Percentiles rank a stretch among this genome's conserved stretches.
These are phyloP conservation scores for Alloscopus bannaensis DNA, from an alignment of 2,888 invertebrate genomes.

Conservation along the genomic window DNA sequence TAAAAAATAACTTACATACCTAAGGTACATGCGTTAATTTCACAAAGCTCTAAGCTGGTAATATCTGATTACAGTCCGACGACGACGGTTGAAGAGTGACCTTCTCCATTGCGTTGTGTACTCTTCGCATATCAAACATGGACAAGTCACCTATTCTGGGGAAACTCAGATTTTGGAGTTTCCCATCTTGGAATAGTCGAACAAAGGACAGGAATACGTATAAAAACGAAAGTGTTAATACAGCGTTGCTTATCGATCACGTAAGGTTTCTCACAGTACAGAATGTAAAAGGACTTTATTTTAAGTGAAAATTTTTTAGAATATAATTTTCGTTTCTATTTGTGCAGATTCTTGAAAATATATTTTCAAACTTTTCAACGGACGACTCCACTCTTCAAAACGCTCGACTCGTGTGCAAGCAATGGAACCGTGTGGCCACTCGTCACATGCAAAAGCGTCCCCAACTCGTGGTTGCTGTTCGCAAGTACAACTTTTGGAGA, in stretches of 20 bases:
- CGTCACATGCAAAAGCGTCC: conserved; percentile 56
- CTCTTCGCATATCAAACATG: conserved; percentile 16
- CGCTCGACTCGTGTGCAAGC: conserved; percentile 46
- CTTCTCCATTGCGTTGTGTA: no score
- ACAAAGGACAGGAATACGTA: conserved; percentile 16
- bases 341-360: conserved; percentile 48
- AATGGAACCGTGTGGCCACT: conserved; percentile 49
- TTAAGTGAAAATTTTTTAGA: no score
- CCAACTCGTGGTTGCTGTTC: conserved; percentile 47
- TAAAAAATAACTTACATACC: no score
- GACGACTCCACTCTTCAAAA: conserved; percentile 50
- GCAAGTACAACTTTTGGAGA: conserved; percentile 56
- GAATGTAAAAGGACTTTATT: not conserved
- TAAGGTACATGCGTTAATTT: no score
- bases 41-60: no score
- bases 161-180: conserved; percentile 10
- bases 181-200: not conserved
- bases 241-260: conserved; percentile 40
- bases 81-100: no score
- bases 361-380: conserved; percentile 49
- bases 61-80: no score
- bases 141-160: conserved; percentile 26
- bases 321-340: not conserved
- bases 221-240: conserved; percentile 10
- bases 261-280: conserved; percentile 11